Evolutionary conservation across 2,797 vertebrate genomes (phyloP).

Genomic region (Acanthiza pusilla): DNA sequence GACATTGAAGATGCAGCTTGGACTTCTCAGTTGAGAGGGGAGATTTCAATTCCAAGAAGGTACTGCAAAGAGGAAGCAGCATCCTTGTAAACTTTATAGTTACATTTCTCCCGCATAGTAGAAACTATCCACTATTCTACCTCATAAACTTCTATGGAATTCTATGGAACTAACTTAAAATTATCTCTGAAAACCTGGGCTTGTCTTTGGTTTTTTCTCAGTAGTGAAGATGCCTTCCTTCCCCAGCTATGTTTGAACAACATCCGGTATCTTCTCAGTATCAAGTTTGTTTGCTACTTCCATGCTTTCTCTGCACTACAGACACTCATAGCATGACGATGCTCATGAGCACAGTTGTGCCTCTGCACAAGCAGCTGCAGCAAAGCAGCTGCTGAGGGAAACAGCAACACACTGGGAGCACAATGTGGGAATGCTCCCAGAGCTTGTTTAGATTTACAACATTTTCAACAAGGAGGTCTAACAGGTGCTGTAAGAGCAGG

Average conservation of each 20-base stretch:
- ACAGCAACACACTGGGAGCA: neutral
- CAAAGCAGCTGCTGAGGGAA: neutral
- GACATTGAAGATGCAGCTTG: neutral
- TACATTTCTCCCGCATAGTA: neutral
- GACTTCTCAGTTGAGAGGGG: neutral
- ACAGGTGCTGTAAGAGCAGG: neutral
- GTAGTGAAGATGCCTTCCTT: neutral
- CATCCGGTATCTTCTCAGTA: neutral
- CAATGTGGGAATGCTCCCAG: neutral
- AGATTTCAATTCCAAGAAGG: neutral
- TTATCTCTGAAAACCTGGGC: neutral
- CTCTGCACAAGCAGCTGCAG: neutral
- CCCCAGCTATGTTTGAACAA: neutral
- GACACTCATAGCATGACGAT: accelerated
- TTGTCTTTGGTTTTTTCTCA: neutral
- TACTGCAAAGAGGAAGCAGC: neutral
- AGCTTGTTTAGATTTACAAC: neutral
- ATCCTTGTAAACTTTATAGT: neutral
- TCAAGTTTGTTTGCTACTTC: neutral
- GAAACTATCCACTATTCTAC: neutral
- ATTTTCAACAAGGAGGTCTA: neutral
- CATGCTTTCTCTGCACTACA: neutral
- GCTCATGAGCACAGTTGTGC: neutral
- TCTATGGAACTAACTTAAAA: neutral
- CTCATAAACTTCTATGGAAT: neutral